Base-by-base conservation (phyloP, 2,797 vertebrate species). In the Acanthurus leucopareius region DNA sequence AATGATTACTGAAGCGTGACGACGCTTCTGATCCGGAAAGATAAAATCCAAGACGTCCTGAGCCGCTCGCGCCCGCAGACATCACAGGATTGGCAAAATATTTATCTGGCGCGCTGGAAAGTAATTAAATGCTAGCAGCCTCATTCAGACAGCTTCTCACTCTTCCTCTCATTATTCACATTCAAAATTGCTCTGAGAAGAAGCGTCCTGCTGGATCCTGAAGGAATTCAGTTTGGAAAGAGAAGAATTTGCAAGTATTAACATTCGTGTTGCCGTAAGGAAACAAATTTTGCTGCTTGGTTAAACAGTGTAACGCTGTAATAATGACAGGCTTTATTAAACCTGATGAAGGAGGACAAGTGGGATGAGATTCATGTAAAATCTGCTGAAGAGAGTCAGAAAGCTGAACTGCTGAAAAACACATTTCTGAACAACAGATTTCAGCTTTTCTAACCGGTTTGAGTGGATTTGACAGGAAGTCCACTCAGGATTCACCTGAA, bases 61-160 rank as follows among this genome's bases (percentile, higher is more conserved):
- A 16, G 38, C 59, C 67, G 1, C 63, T n/a, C n/a, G n/a, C n/a
- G n/a, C 63, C 40, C 4, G 19, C 54, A 78, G 73, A 61, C 69
- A 65, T 1, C 11, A 32, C 28, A 13, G 19, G 20, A 15, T 0
- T 2, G 57, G 35, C 53, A n/a, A 51, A 69, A 66, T 66, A 71
- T 80, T 67, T 22, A 80, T 82, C n/a, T n/a, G n/a, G n/a, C n/a
- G n/a, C n/a, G n/a, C 42, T 25, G 44, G 16, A 52, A 78, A 82
- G 69, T 86, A 77, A 89, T 89, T 73, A 85, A 79, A 80, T 44
- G 68, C 81, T 22, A 3, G 19, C 68, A 65, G 75, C 25, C 61
- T 52, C 19, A 35, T 67, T 66, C 40, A 62, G 20, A 62, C 62
- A 32, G 52, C 13, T 48, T 69, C 65, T 49, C 54, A 15, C 38